Percentiles rank a stretch among this genome's conserved stretches.
These are phyloP conservation scores for Astur gentilis DNA, from an alignment of 2,113 vertebrate genomes.

Conservation along the genomic window DNA sequence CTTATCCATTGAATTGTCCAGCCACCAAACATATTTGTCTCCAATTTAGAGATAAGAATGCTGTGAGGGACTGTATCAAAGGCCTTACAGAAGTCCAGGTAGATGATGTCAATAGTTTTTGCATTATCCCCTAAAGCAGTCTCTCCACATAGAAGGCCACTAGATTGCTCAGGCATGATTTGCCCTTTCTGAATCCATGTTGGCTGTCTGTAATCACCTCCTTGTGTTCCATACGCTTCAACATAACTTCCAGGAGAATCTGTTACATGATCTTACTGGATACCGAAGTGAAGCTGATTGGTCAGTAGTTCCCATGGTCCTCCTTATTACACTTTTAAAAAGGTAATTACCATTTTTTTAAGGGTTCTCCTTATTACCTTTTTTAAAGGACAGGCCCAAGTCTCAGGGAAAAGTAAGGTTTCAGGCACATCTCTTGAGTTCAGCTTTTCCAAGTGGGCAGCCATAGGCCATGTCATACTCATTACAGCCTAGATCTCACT, in stretches of 20 bases:
- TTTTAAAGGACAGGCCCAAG: background rate
- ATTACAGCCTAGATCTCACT: background rate
- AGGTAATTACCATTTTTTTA: background rate
- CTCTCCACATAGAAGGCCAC: background rate
- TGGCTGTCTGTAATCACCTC: background rate
- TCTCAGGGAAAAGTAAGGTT: background rate
- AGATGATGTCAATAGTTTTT: background rate
- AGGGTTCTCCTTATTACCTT: background rate
- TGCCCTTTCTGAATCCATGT: background rate
- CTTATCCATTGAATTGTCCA: no score
- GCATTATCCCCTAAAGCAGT: background rate
- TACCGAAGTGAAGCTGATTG: background rate
- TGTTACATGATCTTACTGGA: background rate
- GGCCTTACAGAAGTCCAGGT: background rate
- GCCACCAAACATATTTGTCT: background rate
- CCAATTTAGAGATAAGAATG: background rate
- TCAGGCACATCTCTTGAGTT: background rate
- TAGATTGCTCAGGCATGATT: background rate
- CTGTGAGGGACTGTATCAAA: background rate
- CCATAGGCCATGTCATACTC: background rate
- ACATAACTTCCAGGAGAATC: background rate
- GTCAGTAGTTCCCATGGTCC: background rate
- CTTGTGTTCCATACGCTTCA: background rate
- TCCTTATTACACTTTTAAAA: background rate
- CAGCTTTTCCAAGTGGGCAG: background rate